Conservation (phyloP, 2,888 invertebrate species). For the Drosophila antonietae region DNA sequence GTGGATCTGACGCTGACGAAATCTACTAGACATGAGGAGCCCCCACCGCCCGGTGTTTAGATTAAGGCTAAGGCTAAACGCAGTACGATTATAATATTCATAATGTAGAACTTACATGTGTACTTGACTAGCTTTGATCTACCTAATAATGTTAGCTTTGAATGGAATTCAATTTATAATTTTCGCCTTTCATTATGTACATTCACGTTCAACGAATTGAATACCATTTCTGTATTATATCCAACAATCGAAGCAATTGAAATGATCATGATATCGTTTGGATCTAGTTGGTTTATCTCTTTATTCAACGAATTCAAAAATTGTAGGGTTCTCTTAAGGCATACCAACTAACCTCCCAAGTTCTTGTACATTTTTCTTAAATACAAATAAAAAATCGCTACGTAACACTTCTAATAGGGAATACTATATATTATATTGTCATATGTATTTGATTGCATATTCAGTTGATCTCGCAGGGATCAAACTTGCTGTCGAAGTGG, state of each 20-base stretch:
- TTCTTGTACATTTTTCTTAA: constrained; percentile 63
- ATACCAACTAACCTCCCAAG: constrained; percentile 47
- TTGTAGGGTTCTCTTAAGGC: constrained; percentile 31
- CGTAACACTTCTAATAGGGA: constrained; percentile 61
- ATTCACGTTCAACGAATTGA: constrained; percentile 57
- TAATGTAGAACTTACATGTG: constrained; percentile 39
- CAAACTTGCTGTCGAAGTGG: constrained; percentile 82
- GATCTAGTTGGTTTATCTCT: constrained; percentile 40
- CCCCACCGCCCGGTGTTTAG: constrained; percentile 79
- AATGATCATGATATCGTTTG: constrained; percentile 26
- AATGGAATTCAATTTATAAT: constrained; percentile 59
- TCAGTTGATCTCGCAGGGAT: constrained; percentile 80
- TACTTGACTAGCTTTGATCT: constrained; percentile 51
- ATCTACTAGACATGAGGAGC: constrained; percentile 56
- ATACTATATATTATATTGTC: constrained; percentile 37
- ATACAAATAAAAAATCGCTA: constrained; percentile 51
- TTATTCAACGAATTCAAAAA: constrained; percentile 44
- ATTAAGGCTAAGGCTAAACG: constrained; percentile 21
- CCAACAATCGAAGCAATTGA: constrained; percentile 47
- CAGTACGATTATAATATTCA: constrained; percentile 35
- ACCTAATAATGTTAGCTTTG: constrained; percentile 47
- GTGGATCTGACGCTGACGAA: constrained; percentile 47
- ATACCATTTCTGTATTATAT: constrained; percentile 71
- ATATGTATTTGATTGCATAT: constrained; percentile 11
- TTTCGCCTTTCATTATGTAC: constrained; percentile 48